Base-by-base conservation (phyloP, 2,113 vertebrate genomes). In the Melanostigma gelatinosum region DNA sequence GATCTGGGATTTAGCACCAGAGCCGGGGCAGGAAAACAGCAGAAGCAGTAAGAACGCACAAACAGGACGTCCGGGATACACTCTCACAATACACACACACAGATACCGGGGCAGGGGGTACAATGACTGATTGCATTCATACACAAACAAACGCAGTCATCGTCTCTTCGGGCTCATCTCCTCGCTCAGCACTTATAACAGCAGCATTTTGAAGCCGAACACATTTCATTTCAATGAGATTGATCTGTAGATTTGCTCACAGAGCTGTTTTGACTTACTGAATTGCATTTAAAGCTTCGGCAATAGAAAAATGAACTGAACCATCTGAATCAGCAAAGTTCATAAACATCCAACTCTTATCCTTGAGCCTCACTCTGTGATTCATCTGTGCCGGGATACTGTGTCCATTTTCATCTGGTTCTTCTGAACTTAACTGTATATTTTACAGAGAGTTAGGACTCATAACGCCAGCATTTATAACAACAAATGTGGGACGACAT, bases 11-110 rank as follows among this genome's bases (percentile, higher is more conserved):
- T 89, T 72, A 89, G 82, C 62, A 64, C 67, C 67, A 50, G 75
- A 75, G 75, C 58, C 42, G 75, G 4, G 55, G 69, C 86, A 88
- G 86, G 83, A 88, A 87, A 89, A 79, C 60, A 85, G 66, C 80
- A 80, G 78, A 18, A 42, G 83, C 44, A 65, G 48, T 38, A 64
- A 69, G 67, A 88, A 85, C 77, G 82, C 76, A 85, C 85, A 89
- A 92, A 91, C 87, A 90, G 90, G 90, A 93, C 44, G 44, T 93
- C 92, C 84, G 72, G 85, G 65, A 89, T 86, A 73, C 77, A 44
- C 62, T 80, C 82, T 32, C 46, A 83, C 84, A 64, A 85, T n/a
- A 78, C 81, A 86, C 58, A 80, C 24, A 80, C 71, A 73, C 46
- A 62, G 20, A 64, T 2, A 22, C 71, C 22, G 2, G 6, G n/a